Evolutionary conservation across 2,888 invertebrate species (phyloP), one percentile per base, ranked within the genome.

Genomic region (Dryobotodes eremita): DNA sequence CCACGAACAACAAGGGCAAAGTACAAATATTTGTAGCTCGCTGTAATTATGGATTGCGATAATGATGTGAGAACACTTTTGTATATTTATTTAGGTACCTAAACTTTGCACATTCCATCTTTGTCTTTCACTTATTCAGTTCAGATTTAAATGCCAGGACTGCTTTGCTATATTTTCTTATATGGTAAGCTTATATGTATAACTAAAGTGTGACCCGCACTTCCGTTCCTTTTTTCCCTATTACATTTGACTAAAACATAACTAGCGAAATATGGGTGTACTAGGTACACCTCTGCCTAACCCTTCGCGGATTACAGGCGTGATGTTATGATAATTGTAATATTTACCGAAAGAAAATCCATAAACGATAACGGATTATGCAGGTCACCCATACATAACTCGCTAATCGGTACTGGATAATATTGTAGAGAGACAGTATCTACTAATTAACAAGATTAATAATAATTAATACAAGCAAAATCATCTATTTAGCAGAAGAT

Each of bases 21-120:
- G 87, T 86, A 86, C 70, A 79, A 84, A 80, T 77, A 86, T 77
- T 80, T 85, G 87, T 85, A 71, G 65, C 66, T 59, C 53, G 65
- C 26, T 68, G 62, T 84, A 83, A 83, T 83, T 62, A 86, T 75
- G 42, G 71, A 55, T 61, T 50, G 73, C 62, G 86, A 82, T 82
- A 82, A 86, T 77, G 48, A 84, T 83, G 75, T 86, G 79, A 68
- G 62, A 75, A 55, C 62, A 64, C 73, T 82, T 77, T 85, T 75
- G 46, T 71, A 42, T 59, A 10, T 65, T 65, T 57, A 55, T 15
- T 36, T 59, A 59, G 2, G 0, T 31, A 62, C 26, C 69, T 48
- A 46, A 59, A 59, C n/a, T 13, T 48, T 13, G 26, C 59, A 42
- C 7, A 81, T 62, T 55, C 20, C n/a, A 17, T 57, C 3, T 68